Evolutionary conservation across 2,888 invertebrate genomes (phyloP).

Genomic region (Thereva unica): DNA sequence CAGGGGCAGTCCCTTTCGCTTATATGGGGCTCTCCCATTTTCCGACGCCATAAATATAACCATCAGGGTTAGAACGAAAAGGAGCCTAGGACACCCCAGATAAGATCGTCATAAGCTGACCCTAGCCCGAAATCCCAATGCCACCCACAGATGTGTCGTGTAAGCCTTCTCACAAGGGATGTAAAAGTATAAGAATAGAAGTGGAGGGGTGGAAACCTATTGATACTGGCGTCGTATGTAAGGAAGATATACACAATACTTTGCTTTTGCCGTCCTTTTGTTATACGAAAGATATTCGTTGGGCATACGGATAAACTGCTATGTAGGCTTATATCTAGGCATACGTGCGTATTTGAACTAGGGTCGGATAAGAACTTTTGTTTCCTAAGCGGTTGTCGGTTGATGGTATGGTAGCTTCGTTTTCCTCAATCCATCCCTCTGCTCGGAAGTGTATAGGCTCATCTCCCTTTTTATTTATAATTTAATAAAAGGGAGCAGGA

Average conservation of each 20-base stretch:
- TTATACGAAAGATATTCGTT: conserved; percentile 10
- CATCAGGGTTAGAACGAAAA: conserved; percentile 27
- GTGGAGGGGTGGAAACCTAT: conserved; percentile 19
- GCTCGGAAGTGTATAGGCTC: conserved; percentile 20
- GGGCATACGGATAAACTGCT: background rate
- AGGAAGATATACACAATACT: conserved; percentile 23
- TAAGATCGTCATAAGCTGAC: conserved; percentile 40
- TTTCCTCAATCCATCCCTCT: conserved; percentile 28
- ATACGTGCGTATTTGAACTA: conserved; percentile 12
- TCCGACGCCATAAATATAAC: background rate
- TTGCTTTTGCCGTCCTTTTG: background rate
- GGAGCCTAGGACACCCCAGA: conserved; percentile 29
- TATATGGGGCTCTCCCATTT: background rate
- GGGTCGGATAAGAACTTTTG: conserved; percentile 39
- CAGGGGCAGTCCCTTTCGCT: conserved; percentile 5
- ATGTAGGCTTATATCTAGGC: conserved; percentile 4
- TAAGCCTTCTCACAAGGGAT: conserved; percentile 14
- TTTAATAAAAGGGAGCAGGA: conserved; percentile 36
- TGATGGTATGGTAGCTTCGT: conserved; percentile 11
- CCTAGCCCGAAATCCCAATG: conserved; percentile 35
- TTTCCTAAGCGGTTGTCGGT: conserved; percentile 32
- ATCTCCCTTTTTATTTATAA: conserved; percentile 36
- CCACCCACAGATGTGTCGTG: conserved; percentile 24
- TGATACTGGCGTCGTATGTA: conserved; percentile 21
- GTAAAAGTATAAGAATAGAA: conserved; percentile 8